Evolutionary conservation across 2,797 vertebrate genomes (phyloP).

Genomic region (Falco cherrug): DNA sequence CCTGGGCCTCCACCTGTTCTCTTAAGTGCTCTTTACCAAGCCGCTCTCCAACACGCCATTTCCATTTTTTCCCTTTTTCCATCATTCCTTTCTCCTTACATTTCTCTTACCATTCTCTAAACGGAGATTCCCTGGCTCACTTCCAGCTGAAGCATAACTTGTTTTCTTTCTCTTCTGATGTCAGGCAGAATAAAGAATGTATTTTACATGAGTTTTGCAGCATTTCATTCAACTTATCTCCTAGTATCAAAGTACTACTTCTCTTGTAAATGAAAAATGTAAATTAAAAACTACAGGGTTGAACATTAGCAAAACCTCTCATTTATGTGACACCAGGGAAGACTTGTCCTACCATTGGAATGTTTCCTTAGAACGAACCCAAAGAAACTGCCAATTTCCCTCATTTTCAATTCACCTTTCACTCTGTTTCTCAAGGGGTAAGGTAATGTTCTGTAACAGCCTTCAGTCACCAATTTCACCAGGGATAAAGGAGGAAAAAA

Average conservation of each 20-base stretch:
- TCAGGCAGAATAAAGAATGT: slow-evolving; percentile 14
- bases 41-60: neutral
- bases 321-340: neutral
- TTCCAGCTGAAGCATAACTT: slow-evolving; percentile 6
- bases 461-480: neutral
- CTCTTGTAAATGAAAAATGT: slow-evolving; percentile 5
- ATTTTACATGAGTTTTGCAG: neutral
- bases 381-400: neutral
- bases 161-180: neutral
- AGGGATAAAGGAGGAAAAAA: neutral
- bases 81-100: neutral
- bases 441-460: neutral
- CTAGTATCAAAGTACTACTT: slow-evolving; percentile 2
- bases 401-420: neutral
- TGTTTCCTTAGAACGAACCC: neutral
- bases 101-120: neutral
- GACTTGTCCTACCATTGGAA: neutral
- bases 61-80: neutral
- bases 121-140: neutral
- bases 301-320: neutral
- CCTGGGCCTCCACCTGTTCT: slow-evolving; percentile 1
- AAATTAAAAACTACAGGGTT: neutral
- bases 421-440: neutral
- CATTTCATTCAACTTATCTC: slow-evolving; percentile 21
- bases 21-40: neutral